phyloP scores from a whole-genome alignment of 2,888 invertebrate genomes.

The Rhagonycha lutea region DNA sequence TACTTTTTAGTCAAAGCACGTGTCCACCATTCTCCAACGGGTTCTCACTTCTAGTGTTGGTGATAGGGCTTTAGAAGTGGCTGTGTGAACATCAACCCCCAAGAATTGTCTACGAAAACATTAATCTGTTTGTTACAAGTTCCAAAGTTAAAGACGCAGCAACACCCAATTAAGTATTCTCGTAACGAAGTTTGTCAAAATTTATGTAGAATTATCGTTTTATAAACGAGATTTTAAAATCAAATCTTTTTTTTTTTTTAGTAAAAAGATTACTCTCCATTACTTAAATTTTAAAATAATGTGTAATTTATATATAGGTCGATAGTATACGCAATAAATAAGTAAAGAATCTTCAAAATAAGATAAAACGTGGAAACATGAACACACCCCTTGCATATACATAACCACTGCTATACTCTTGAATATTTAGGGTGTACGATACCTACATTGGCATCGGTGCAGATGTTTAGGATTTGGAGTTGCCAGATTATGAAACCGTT shows the following conservation, averaged over 20 bases:
- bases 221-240: background rate
- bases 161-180: constrained; percentile 24
- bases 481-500: constrained; percentile 38
- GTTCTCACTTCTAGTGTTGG: constrained; percentile 45
- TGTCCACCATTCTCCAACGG: constrained; percentile 50
- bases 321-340: constrained; percentile 25
- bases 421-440: constrained; percentile 55
- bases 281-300: background rate
- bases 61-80: constrained; percentile 23
- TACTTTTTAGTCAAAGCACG: constrained; percentile 48
- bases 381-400: constrained; percentile 47
- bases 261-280: background rate
- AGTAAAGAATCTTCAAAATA: constrained; percentile 45
- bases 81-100: constrained; percentile 14
- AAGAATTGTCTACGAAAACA: constrained; percentile 28
- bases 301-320: background rate
- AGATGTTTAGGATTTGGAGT: constrained; percentile 41
- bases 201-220: background rate
- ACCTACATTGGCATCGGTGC: constrained; percentile 43
- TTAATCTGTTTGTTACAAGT: constrained; percentile 31
- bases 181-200: constrained; percentile 1
- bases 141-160: constrained; percentile 21
- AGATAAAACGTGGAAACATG: constrained; percentile 44
- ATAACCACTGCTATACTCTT: constrained; percentile 47
- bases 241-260: background rate